These are phyloP conservation scores for Hemichromis elongatus DNA, from an alignment of 2,113 vertebrate species.

Conservation along the genomic window DNA sequence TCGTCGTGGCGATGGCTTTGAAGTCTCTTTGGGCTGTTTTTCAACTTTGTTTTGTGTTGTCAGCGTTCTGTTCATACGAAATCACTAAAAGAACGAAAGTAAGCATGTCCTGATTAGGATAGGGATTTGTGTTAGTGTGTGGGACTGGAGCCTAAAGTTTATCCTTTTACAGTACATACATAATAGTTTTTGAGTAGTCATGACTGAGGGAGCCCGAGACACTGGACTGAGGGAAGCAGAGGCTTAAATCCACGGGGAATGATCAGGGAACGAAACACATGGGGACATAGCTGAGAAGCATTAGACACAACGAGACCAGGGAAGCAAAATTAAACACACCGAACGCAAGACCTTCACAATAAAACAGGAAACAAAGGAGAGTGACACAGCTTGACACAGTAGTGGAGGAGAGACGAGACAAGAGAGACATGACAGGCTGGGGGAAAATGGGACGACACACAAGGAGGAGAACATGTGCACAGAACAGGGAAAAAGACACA, in stretches of 20 bases:
- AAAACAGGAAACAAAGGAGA: not conserved
- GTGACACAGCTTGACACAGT: fast-evolving
- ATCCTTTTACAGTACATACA: too few relatives aligned
- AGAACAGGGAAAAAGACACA: not conserved
- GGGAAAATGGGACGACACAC: not conserved
- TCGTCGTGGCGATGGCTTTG: not conserved
- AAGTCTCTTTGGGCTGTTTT: not conserved
- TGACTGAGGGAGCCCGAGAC: too few relatives aligned
- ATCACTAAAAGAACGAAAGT: fast-evolving
- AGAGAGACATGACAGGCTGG: not conserved
- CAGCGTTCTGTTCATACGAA: not conserved
- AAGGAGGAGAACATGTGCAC: not conserved
- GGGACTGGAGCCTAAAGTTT: not conserved
- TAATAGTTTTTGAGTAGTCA: not conserved
- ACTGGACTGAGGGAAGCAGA: too few relatives aligned
- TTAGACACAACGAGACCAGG: too few relatives aligned
- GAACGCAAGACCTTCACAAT: not conserved
- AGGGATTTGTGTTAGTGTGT: not conserved
- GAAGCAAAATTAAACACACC: too few relatives aligned
- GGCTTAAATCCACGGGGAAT: too few relatives aligned
- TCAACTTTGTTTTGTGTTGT: not conserved
- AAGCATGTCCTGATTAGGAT: fast-evolving
- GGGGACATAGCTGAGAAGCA: too few relatives aligned
- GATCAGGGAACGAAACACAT: too few relatives aligned
- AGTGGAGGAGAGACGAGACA: fast-evolving